A percentile compares a stretch with the other conserved stretches of the same genome.
Evolutionary conservation across 2,113 vertebrate species (phyloP).

Genomic region (Cryptomyrus ogoouensis): DNA sequence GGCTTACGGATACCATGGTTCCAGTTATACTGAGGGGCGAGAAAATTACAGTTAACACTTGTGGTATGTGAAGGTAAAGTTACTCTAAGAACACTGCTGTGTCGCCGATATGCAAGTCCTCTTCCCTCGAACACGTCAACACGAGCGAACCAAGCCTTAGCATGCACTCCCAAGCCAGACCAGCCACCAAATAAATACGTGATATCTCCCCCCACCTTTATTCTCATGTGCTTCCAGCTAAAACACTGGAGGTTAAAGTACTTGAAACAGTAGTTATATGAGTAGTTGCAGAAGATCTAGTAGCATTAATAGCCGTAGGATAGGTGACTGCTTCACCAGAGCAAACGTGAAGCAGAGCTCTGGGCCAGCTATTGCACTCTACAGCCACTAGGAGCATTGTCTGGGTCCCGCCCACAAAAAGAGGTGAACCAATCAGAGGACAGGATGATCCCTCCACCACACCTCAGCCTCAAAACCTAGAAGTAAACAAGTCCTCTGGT

Average conservation of each 20-base stretch:
- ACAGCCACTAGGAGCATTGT: slow-evolving; percentile 28
- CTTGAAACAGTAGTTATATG: slow-evolving; percentile 61
- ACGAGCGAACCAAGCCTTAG: slow-evolving; percentile 37
- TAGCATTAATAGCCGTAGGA: slow-evolving; percentile 60
- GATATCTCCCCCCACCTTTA: slow-evolving; percentile 43
- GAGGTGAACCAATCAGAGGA: slow-evolving; percentile 5
- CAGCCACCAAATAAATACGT: slow-evolving; percentile 62
- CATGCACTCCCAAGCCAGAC: slow-evolving; percentile 51
- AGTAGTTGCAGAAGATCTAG: slow-evolving; percentile 62
- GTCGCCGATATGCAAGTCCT: not conserved
- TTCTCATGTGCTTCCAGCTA: slow-evolving; percentile 58
- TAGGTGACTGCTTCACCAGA: slow-evolving; percentile 32
- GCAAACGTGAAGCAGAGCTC: slow-evolving; percentile 23
- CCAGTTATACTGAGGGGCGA: slow-evolving; percentile 42
- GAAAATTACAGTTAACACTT: slow-evolving; percentile 9
- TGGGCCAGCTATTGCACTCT: not conserved
- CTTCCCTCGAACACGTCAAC: slow-evolving; percentile 37
- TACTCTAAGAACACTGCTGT: not conserved
- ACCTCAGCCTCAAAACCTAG: not conserved
- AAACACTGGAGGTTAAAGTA: slow-evolving; percentile 62
- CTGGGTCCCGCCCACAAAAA: slow-evolving; percentile 29
- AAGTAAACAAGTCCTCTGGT: not conserved
- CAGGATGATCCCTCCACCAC: slow-evolving; percentile 26
- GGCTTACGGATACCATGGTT: slow-evolving; percentile 28
- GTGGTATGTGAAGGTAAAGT: not conserved